These are phyloP conservation scores for Boloria euphrosyne DNA, from an alignment of 2,888 invertebrate genomes.

Conservation along the genomic window DNA sequence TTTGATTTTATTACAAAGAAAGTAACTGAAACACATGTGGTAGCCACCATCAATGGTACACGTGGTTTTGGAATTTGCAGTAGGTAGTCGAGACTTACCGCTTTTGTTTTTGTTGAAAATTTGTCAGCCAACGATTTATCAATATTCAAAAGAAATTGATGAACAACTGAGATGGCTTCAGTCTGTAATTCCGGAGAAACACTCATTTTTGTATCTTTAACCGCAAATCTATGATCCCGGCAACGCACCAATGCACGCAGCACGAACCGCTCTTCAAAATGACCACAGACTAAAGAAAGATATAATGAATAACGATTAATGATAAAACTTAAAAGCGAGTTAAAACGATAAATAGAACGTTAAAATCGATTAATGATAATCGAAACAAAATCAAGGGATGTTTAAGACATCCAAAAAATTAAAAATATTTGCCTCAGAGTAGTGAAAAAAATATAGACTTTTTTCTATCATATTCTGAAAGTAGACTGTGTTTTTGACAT, in stretches of 20 bases:
- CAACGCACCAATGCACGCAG: slow-evolving; percentile 13
- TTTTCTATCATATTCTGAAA: no score
- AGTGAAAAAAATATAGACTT: no score
- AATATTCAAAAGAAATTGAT: slow-evolving; percentile 84
- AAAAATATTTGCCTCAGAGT: no score
- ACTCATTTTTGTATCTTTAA: slow-evolving; percentile 56
- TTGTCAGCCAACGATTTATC: slow-evolving; percentile 86
- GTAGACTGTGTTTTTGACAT: no score
- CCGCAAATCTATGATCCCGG: slow-evolving; percentile 19
- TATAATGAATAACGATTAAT: no score
- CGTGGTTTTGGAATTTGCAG: slow-evolving; percentile 64
- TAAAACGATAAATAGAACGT: background rate
- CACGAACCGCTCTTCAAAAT: slow-evolving; percentile 16
- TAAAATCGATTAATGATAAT: background rate
- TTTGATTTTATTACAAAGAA: slow-evolving; percentile 34
- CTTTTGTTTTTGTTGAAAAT: slow-evolving; percentile 87
- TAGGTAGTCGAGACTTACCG: slow-evolving; percentile 83
- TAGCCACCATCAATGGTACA: slow-evolving; percentile 47
- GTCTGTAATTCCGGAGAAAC: slow-evolving; percentile 50
- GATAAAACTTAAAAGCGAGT: background rate
- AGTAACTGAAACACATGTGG: slow-evolving; percentile 59
- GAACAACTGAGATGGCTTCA: slow-evolving; percentile 81
- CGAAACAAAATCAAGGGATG: no score
- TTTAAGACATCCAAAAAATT: no score
- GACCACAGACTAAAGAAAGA: slow-evolving; percentile 34